A percentile compares a stretch with the other conserved stretches of the same genome.
Conservation (phyloP, 2,113 vertebrate genomes). For the Ploceus nigricollis region DNA sequence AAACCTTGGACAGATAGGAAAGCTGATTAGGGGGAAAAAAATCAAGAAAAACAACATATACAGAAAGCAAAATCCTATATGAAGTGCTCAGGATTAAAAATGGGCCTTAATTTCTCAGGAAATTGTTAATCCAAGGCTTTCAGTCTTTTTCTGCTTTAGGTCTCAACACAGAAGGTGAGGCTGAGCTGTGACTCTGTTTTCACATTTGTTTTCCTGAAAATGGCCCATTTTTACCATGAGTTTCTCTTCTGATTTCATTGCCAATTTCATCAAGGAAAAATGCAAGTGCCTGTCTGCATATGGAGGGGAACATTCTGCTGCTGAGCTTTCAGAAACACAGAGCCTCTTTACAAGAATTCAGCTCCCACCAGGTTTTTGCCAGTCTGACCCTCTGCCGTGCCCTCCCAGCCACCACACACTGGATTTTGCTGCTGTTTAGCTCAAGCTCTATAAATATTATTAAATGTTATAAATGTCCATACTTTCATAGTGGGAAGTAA, state of each 20-base stretch:
- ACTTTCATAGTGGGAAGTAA: background rate
- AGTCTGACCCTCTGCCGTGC: background rate
- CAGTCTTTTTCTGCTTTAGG: background rate
- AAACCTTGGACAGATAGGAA: background rate
- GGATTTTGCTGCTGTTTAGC: background rate
- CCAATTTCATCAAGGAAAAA: background rate
- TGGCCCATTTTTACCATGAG: background rate
- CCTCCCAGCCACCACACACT: background rate
- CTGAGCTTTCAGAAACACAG: background rate
- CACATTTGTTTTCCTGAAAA: background rate
- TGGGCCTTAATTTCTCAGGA: background rate
- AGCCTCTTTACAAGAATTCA: accelerated
- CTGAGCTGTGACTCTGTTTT: background rate
- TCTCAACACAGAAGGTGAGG: background rate
- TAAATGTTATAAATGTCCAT: background rate
- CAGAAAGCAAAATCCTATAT: background rate
- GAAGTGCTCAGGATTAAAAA: background rate
- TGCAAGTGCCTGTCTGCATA: background rate
- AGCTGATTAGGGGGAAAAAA: background rate
- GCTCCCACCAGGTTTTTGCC: background rate
- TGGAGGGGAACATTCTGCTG: background rate
- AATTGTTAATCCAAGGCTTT: background rate
- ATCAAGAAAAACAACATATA: background rate
- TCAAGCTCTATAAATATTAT: accelerated
- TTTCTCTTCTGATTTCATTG: background rate